Conservation (phyloP, 2,888 invertebrate species). For the Lutraria lutraria region DNA sequence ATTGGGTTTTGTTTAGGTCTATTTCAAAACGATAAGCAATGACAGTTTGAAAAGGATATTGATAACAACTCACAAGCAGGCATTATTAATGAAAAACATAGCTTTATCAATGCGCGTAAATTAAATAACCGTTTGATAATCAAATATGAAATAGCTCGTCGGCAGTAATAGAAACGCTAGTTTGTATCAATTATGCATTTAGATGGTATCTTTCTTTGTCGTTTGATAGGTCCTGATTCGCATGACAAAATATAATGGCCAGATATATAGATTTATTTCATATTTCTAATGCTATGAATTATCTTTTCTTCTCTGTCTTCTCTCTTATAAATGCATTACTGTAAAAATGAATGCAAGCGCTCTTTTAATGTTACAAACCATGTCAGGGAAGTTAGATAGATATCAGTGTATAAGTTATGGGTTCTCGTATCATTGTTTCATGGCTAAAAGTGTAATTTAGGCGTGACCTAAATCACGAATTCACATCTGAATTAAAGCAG, state of each 20-base stretch:
- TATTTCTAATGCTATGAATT: not conserved
- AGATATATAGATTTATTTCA: not conserved
- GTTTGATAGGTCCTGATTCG: conserved; percentile 25
- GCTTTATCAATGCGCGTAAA: conserved; percentile 39
- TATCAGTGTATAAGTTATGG: too few species aligned
- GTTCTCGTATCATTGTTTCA: too few species aligned
- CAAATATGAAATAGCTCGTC: conserved; percentile 39
- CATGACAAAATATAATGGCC: not conserved
- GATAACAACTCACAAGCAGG: conserved; percentile 35
- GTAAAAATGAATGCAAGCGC: not conserved
- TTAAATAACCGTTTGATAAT: conserved; percentile 46
- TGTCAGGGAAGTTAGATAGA: too few species aligned
- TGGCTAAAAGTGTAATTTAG: too few species aligned
- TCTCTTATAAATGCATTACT: not conserved
- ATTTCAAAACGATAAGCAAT: conserved; percentile 34
- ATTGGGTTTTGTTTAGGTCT: conserved; percentile 25
- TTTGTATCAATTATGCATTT: conserved; percentile 47
- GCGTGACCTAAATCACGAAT: too few species aligned
- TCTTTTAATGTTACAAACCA: too few species aligned
- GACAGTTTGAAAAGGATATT: conserved; percentile 38
- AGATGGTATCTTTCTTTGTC: conserved; percentile 19
- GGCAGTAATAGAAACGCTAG: conserved; percentile 31
- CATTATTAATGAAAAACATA: conserved; percentile 40
- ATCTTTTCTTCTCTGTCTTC: not conserved
- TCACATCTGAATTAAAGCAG: too few species aligned